Evolutionary conservation across 2,113 vertebrate genomes (phyloP), one percentile per base, ranked within the genome.

Genomic region (Pogona vitticeps): DNA sequence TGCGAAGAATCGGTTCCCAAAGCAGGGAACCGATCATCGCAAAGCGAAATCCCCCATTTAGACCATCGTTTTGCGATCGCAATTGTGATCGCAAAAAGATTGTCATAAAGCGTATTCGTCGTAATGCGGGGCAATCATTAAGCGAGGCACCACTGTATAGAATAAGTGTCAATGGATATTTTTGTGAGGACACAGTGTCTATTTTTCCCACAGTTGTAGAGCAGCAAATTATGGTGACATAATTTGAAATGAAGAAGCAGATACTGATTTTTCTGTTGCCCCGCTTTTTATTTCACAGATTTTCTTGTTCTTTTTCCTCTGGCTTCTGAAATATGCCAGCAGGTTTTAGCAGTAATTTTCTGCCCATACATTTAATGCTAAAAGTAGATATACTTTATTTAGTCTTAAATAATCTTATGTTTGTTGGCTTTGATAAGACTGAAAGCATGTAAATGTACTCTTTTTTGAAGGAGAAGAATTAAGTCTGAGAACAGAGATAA

Each of bases 271-370:
- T 88, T 95, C 93, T 76, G 82, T 76, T 42, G 70, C 84, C 0
- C 9, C 33, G 89, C 92, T 94, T 86, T 86, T 36, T 83, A 38
- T 81, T 90, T 36, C 93, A 94, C 91, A 92, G 81, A 91, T 88
- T 90, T 92, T 87, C 8, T 86, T 89, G 42, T 91, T 28, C 91
- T 85, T 92, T 80, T 92, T 92, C 67, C 80, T 94, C 92, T 93
- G 92, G 78, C 88, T 91, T 92, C 92, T 95, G 92, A 95, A 95
- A 94, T 90, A 79, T 63, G 52, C 85, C 82, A 78, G 67, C 81
- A 91, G 58, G 65, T 91, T 81, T 90, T 93, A 93, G 86, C 94
- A 76, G 92, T 91, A 91, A 12, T 91, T 87, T 82, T n/a, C 59
- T 26, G 52, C 86, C 90, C 91, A 88, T 90, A 86, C 56, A 80